These are phyloP conservation scores for Drusus annulatus DNA, from an alignment of 1,140 invertebrate genomes.

Conservation along the genomic window DNA sequence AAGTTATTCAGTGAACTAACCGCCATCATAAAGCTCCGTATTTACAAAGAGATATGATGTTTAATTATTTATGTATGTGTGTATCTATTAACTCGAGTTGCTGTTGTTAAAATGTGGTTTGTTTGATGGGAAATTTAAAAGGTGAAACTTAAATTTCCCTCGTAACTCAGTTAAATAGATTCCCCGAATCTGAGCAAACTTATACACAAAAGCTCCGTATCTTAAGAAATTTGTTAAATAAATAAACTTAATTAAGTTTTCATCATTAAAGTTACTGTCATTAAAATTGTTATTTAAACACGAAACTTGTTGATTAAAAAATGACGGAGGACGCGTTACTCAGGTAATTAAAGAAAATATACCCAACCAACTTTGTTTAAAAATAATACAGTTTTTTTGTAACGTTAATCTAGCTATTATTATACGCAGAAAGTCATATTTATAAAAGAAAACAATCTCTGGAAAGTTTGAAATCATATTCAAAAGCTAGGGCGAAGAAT, in stretches of 20 bases:
- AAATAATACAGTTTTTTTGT: no score
- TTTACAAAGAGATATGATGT: not conserved
- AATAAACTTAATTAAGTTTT: conserved; percentile 41
- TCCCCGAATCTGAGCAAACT: conserved; percentile 8
- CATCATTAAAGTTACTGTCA: conserved; percentile 38
- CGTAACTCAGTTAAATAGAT: conserved; percentile 31
- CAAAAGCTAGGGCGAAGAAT: no score
- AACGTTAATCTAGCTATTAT: no score
- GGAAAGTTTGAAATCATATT: no score
- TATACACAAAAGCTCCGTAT: not conserved
- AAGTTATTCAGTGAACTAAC: no score
- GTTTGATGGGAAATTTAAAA: conserved; percentile 21
- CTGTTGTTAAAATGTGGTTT: conserved; percentile 12
- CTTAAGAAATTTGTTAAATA: conserved; percentile 34
- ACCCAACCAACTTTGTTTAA: no score
- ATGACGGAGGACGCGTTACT: no score
- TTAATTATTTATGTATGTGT: not conserved
- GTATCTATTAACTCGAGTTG: not conserved
- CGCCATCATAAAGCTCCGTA: no score
- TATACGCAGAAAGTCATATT: no score
- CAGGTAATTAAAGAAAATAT: no score
- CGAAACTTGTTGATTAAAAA: not conserved
- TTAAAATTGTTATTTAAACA: conserved; percentile 26
- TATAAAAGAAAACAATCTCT: no score
- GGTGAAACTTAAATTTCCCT: conserved; percentile 5